Evolutionary conservation across 2,888 invertebrate genomes (phyloP), one percentile per base, ranked within the genome.

Genomic region (Heliothis peltigera): DNA sequence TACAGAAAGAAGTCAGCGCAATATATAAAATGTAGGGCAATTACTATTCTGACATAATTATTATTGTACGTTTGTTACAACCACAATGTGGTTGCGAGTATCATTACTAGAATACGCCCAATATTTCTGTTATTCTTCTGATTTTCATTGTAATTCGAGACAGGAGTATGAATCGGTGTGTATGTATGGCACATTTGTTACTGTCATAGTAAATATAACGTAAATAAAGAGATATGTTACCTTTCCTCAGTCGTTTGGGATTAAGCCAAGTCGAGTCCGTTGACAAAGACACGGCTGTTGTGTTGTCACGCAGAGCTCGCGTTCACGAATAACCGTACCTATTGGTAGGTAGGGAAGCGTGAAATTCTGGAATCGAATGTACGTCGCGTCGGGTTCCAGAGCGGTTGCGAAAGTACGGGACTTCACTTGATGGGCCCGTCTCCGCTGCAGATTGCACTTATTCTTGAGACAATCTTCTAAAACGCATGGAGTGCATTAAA

Each of bases 211-310:
- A 86, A 89, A 89, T 89, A 88, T 88, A 86, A 89, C 82, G 86
- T 86, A 88, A 91, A 91, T 89, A 90, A 87, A 90, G 84, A 88
- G 86, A 89, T 89, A 90, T 87, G 87, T 88, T 89, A 91, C 90
- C 89, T 90, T 88, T 87, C 84, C 86, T 83, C 77, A 84, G 90
- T 85, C 84, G 89, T 89, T 92, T 92, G 92, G 92, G 89, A 87
- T 89, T 83, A 87, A 86, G 92, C 92, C 92, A 92, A 92, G 86
- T 89, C 82, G 85, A 84, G 86, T 84, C 82, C 81, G 86, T 87
- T 86, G 90, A 89, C 89, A 90, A 87, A 88, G 89, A 87, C 84
- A 80, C 83, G 86, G 82, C 85, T 76, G 75, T 80, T 81, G 75
- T 88, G 87, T 84, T 85, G 89, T 89, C 88, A 88, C 84, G 86